phyloP scores from a whole-genome alignment of 1,140 invertebrate genomes.

The Penaeus chinensis region DNA sequence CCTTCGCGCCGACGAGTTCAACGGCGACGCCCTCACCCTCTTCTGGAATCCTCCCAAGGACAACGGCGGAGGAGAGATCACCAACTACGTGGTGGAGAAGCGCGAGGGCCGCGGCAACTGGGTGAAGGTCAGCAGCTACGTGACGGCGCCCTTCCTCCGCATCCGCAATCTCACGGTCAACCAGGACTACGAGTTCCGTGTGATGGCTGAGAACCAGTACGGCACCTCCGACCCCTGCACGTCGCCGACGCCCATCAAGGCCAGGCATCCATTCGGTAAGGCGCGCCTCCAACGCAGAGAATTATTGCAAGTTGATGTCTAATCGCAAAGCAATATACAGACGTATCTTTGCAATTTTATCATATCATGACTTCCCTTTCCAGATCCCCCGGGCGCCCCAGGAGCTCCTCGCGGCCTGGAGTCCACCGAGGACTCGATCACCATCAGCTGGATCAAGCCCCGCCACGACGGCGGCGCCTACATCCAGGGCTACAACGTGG shows the following conservation, averaged over 20 bases:
- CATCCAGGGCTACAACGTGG: constrained; percentile 91
- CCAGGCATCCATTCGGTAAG: constrained; percentile 92
- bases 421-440: constrained; percentile 93
- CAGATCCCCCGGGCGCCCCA: constrained; percentile 88
- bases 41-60: constrained; percentile 97
- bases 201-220: constrained; percentile 97
- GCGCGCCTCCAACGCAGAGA: not conserved
- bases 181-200: constrained; percentile 95
- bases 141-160: constrained; percentile 86
- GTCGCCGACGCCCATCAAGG: constrained; percentile 88
- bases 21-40: constrained; percentile 92
- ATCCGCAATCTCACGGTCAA: constrained; percentile 92
- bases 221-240: constrained; percentile 92
- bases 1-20: constrained; percentile 91
- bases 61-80: constrained; percentile 94
- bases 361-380: constrained; percentile 20
- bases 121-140: constrained; percentile 87
- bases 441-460: constrained; percentile 92
- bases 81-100: constrained; percentile 97
- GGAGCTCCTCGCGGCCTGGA: constrained; percentile 87
- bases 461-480: constrained; percentile 92
- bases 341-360: not conserved
- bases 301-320: no score
- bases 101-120: constrained; percentile 84
- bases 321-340: not conserved